Base-by-base conservation (phyloP, 2,888 invertebrate species). In the Harmothoe impar region DNA sequence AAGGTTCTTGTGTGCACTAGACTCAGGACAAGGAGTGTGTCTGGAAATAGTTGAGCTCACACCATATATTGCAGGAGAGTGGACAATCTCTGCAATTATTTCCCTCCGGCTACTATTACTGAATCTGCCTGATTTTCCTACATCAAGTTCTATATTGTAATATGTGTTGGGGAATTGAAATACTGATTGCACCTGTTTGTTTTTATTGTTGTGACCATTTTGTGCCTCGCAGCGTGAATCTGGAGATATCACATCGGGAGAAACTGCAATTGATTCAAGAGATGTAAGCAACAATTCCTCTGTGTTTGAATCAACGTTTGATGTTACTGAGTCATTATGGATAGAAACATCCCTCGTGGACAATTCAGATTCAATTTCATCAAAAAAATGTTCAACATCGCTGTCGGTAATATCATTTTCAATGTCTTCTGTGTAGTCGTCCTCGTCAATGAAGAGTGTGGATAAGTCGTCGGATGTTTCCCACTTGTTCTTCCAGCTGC, bases 401-500 rank as follows among this genome's bases (percentile, higher is more conserved):
- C 43, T 43, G 35, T 43, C 81, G 20, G 77, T 77, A n/a, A 62
- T n/a, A 15, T n/a, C 62, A 72, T 72, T 29, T 7, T 72, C 72
- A 72, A 72, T 72, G 31, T 29, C 72, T 15, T 29, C 29, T 0
- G 0, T 25, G 20, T 33, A 17, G 23, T n/a, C n/a, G 3, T 86
- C 86, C 3, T 23, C 86, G 23, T 3, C 7, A 12, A n/a, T 7
- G 23, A 20, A 12, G 29, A 25, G 29, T 15, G 25, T 17, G 10
- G 52, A n/a, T n/a, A 29, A 7, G 12, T 86, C 31, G 43, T 81
- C 43, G 1, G 20, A 20, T 25, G 25, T 52, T 23, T 54, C 10
- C 86, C 86, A 86, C 31, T 86, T 86, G 52, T 25, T 25, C 29
- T 86, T 86, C 86, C 86, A 86, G 15, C 29, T 1, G 0, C 25